A percentile compares a stretch with the other conserved stretches of the same genome.
phyloP scores from a whole-genome alignment of 2,113 vertebrate species.

The Oncorhynchus mykiss region DNA sequence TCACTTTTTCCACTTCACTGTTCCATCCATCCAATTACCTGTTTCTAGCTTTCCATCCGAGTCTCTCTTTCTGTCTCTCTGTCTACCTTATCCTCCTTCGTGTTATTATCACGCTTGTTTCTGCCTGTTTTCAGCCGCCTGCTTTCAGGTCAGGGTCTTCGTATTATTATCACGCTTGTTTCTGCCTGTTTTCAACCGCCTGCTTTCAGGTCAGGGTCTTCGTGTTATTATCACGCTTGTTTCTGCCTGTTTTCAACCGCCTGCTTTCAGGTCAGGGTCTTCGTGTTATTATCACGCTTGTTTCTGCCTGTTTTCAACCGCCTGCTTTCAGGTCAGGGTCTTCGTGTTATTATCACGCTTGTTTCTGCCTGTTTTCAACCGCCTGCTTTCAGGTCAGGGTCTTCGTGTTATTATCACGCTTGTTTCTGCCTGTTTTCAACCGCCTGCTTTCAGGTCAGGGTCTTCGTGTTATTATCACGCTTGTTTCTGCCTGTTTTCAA shows the following conservation, averaged over 20 bases:
- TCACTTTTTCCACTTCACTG: no score
- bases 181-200: conserved; percentile 32
- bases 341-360: background rate
- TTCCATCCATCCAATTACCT: background rate
- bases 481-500: conserved; percentile 13
- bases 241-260: no score
- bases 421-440: no score
- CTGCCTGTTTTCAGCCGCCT: conserved; percentile 39
- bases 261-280: no score
- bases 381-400: conserved; percentile 66
- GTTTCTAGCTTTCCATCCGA: conserved; percentile 3
- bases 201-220: conserved; percentile 62
- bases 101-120: background rate
- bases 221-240: no score
- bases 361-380: conserved; percentile 20
- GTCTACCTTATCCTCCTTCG: background rate
- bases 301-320: no score
- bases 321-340: background rate
- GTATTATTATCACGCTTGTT: no score
- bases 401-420: background rate
- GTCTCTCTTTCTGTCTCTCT: background rate
- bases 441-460: no score
- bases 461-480: background rate
- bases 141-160: conserved; percentile 64
- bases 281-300: no score